Base-by-base conservation (phyloP, 2,797 vertebrate species). In the Muraenolepis orangiensis region DNA sequence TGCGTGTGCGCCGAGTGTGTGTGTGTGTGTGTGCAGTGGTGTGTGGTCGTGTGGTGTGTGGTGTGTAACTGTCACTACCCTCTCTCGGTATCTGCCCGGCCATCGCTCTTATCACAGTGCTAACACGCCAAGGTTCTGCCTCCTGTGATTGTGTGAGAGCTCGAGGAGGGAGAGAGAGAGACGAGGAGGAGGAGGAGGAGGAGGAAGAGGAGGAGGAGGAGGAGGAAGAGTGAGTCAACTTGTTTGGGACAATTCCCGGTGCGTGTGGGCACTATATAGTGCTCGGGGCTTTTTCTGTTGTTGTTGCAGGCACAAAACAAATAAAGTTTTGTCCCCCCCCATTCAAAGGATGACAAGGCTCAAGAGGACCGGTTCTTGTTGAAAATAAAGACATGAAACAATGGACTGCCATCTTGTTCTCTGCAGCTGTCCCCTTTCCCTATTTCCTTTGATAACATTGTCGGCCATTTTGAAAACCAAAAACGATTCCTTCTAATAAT, bases 131-230 rank as follows among this genome's bases (percentile, higher is more conserved):
- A 90, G 84, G 85, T 82, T 76, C 87, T 83, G 90, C 92, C 93
- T 93, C 93, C 93, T 94, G 91, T 84, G 86, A 94, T 94, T 93
- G 93, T 94, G 89, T 91, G 29, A 79, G 77, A 76, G 81, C 88
- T 92, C 87, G 90, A 90, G 88, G 85, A 86, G n/a, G n/a, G n/a
- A n/a, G n/a, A n/a, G n/a, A n/a, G 77, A 76, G 81, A 90, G 88
- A 93, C 87, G 90, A 90, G 88, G 85, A 86, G n/a, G n/a, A n/a
- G n/a, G n/a, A n/a, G n/a, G n/a, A n/a, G n/a, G n/a, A n/a, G n/a
- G n/a, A n/a, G n/a, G n/a, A n/a, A n/a, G n/a, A n/a, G n/a, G n/a
- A 76, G 76, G 81, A 90, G 88, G 90, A 90, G 88, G 85, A 86
- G n/a, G 86, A 87, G 91, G 92, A 89, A 87, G 90, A 91, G 85